Evolutionary conservation across 2,113 vertebrate genomes (phyloP).

Genomic region (Eurystomus gularis): DNA sequence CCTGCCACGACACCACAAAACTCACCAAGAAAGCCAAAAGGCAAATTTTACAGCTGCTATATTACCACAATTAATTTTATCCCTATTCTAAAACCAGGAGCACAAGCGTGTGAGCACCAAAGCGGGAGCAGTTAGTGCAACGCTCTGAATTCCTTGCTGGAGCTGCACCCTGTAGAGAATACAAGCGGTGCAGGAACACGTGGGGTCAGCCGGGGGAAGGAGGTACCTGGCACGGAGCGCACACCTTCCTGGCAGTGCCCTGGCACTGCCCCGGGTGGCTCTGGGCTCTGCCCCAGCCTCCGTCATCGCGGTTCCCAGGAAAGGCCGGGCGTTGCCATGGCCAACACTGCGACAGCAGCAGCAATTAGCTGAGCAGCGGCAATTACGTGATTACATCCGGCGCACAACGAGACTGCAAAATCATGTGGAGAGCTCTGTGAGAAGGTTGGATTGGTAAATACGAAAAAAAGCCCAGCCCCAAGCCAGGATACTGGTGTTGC

Average conservation of each 20-base stretch:
- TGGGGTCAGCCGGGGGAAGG: accelerated
- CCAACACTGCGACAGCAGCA: not conserved
- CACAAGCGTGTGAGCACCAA: too few species aligned
- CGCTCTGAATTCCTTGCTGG: not conserved
- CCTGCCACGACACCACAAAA: not conserved
- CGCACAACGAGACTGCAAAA: not conserved
- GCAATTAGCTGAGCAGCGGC: not conserved
- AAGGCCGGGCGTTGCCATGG: accelerated
- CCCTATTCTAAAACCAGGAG: accelerated
- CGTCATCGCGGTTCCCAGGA: not conserved
- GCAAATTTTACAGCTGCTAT: not conserved
- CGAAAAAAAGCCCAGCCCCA: not conserved
- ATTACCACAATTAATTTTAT: not conserved
- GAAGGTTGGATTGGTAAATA: not conserved
- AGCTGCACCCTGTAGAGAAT: not conserved
- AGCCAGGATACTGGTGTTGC: too few species aligned
- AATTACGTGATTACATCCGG: not conserved
- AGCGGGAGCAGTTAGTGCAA: not conserved
- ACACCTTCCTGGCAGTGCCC: not conserved
- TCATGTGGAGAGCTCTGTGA: accelerated
- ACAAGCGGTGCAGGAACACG: accelerated
- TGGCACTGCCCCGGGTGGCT: not conserved
- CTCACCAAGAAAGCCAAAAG: not conserved
- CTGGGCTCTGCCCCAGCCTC: not conserved
- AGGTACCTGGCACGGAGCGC: not conserved